Evolutionary conservation across 1,140 invertebrate species (phyloP).

Genomic region (Anoplolepis gracilipes): DNA sequence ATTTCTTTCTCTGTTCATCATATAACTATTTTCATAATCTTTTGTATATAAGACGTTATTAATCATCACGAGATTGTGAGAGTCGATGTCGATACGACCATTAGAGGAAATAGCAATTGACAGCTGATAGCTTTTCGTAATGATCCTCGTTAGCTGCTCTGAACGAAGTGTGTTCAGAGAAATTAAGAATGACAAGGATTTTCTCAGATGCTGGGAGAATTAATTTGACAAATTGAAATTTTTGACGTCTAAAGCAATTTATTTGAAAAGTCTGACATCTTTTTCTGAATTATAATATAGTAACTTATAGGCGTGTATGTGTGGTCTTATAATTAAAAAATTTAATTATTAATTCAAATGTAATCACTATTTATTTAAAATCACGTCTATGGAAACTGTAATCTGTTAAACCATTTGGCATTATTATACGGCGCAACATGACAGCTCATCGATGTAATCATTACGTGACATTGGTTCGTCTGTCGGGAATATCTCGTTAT

Average conservation of each 20-base stretch:
- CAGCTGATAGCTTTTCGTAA: slow-evolving; percentile 40
- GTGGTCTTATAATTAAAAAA: background rate
- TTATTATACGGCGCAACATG: slow-evolving; percentile 10
- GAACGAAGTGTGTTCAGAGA: background rate
- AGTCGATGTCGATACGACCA: slow-evolving; percentile 21
- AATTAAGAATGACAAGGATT: slow-evolving; percentile 28
- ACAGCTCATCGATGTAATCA: slow-evolving; percentile 2
- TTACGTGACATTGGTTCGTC: slow-evolving; percentile 25
- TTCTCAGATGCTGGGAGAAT: slow-evolving; percentile 17
- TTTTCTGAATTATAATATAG: background rate
- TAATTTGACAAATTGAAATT: slow-evolving; percentile 33
- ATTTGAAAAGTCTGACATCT: background rate
- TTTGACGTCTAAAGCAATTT: background rate
- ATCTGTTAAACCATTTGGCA: background rate
- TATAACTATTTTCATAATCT: background rate
- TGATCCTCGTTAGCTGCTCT: slow-evolving; percentile 11
- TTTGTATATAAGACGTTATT: background rate
- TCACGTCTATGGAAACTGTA: background rate
- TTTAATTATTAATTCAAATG: background rate
- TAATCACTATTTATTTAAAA: background rate
- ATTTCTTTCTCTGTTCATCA: background rate
- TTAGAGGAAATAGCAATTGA: slow-evolving; percentile 40
- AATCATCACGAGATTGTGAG: background rate
- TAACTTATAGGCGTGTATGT: background rate
- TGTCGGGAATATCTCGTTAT: slow-evolving; percentile 23